These are phyloP conservation scores for Ophion ellenae DNA, from an alignment of 2,888 invertebrate species.

Conservation along the genomic window DNA sequence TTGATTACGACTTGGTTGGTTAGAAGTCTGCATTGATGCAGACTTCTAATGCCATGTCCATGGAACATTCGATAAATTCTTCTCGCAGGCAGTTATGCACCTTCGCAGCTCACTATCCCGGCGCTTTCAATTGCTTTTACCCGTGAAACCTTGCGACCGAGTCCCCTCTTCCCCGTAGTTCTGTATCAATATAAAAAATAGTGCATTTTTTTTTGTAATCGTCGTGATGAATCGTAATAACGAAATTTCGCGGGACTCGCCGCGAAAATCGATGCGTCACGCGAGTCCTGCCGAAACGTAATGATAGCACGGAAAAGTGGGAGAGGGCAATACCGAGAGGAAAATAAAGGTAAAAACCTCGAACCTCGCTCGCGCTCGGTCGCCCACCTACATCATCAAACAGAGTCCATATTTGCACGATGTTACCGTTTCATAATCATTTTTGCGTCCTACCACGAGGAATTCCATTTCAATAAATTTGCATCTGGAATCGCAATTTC, in stretches of 20 bases:
- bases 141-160: not conserved
- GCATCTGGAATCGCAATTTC: slow-evolving; percentile 72
- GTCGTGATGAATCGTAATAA: slow-evolving; percentile 40
- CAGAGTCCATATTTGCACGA: slow-evolving; percentile 62
- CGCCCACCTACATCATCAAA: slow-evolving; percentile 33
- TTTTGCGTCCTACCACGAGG: slow-evolving; percentile 67
- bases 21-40: too few species aligned
- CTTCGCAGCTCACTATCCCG: too few species aligned
- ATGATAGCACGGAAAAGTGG: slow-evolving; percentile 7
- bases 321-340: not conserved
- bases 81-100: too few species aligned
- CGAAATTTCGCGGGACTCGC: not conserved
- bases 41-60: too few species aligned
- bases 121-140: not conserved
- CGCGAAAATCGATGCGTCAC: slow-evolving; percentile 4
- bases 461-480: slow-evolving; percentile 75
- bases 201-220: slow-evolving; percentile 19
- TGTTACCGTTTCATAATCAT: slow-evolving; percentile 70
- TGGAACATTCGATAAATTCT: too few species aligned
- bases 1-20: too few species aligned
- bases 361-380: slow-evolving; percentile 36
- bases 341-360: slow-evolving; percentile 42
- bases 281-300: slow-evolving; percentile 18
- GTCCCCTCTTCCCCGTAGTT: too few species aligned
- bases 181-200: not conserved